A percentile compares a stretch with the other conserved stretches of the same genome.
phyloP scores from a whole-genome alignment of 2,888 invertebrate genomes.

The Mesoligia furuncula region DNA sequence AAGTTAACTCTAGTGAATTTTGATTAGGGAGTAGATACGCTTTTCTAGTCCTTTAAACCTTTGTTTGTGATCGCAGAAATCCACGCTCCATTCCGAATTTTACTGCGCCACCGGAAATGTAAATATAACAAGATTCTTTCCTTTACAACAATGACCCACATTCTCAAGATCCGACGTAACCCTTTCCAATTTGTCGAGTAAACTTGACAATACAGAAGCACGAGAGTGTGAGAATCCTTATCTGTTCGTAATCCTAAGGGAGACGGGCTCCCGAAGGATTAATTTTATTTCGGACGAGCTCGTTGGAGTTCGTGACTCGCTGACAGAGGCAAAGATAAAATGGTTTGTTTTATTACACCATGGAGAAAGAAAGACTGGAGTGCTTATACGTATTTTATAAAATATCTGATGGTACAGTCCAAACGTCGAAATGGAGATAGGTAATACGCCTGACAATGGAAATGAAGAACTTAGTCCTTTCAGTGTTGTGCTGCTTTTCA shows the following conservation, averaged over 20 bases:
- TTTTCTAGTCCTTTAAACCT: neutral
- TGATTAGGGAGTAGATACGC: neutral
- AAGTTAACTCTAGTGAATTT: neutral
- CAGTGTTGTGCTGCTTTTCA: neutral
- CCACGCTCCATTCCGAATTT: neutral
- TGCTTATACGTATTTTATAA: neutral
- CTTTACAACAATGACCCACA: constrained; percentile 26
- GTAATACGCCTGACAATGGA: too few species aligned
- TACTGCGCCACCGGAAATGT: constrained; percentile 1
- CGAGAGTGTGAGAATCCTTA: constrained; percentile 22
- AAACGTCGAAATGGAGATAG: neutral
- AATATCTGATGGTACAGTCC: neutral
- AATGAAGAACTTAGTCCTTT: neutral
- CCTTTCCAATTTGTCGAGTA: constrained; percentile 53
- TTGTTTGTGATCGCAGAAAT: neutral
- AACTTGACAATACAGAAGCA: constrained; percentile 30
- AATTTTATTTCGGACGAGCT: constrained; percentile 63
- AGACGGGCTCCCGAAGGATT: constrained; percentile 56
- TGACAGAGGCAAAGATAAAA: constrained; percentile 64
- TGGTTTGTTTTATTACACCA: constrained; percentile 44
- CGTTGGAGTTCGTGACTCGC: constrained; percentile 53
- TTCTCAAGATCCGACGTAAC: constrained; percentile 39
- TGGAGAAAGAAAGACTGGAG: constrained; percentile 17
- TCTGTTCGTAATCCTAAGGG: constrained; percentile 47
- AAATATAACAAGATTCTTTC: constrained; percentile 20